Evolutionary conservation across 2,797 vertebrate genomes (phyloP), one percentile per base, ranked within the genome.

Genomic region (Peromyscus attwateri): DNA sequence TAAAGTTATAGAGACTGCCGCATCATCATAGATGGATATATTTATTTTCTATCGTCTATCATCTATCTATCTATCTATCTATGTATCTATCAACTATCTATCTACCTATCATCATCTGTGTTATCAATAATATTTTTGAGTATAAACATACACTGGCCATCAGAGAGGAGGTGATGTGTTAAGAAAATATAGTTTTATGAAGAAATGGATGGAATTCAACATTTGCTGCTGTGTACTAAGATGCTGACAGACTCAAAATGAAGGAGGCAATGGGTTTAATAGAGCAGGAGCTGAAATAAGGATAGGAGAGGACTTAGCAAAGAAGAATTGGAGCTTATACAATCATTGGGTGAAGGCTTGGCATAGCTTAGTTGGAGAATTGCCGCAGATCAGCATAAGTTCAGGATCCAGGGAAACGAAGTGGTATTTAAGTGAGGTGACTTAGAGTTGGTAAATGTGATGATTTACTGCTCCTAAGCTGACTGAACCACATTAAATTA

Each of bases 371-470:
- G 16, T 13, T 57, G 14, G 43, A 95, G 55, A 91, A 93, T 89
- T 93, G 84, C 80, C 95, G 12, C 37, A 80, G 49, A 71, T 92
- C 68, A 87, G 70, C 75, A 6, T 68, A 82, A 62, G 68, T 62
- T n/a, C 19, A 91, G 66, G 34, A 81, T 92, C 66, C n/a, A 57
- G 40, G 66, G 40, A 94, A 94, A 90, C 85, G 64, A 95, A 92
- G 91, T 0, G 1, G 21, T 37, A 43, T 31, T 81, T 85, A 75
- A 92, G 12, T 25, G 60, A 89, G 37, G 66, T 70, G 46, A 21
- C 29, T 96, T 93, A 27, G 43, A 87, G 62, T 91, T 92, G 92
- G 31, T 95, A 93, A 81, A 88, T 82, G 10, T 77, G 49, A 60
- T 81, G 64, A 87, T 87, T 84, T 96, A 43, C 89, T 84, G 75